Base-by-base conservation (phyloP, 2,113 vertebrate genomes). In the Sula dactylatra region DNA sequence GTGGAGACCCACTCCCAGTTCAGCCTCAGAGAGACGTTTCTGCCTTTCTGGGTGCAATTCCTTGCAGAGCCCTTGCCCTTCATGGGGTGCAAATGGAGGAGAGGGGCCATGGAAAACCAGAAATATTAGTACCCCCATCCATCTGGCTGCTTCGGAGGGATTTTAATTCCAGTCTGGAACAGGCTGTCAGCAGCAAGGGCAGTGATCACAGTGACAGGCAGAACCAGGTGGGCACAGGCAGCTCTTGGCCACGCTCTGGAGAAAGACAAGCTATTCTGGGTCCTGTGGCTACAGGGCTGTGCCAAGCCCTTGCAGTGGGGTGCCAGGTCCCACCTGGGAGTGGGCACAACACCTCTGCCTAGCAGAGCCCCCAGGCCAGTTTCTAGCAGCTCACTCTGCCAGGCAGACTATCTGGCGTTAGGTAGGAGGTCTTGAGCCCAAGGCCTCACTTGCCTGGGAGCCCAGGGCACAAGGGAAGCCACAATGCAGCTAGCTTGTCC, bases 211-310 rank as follows among this genome's bases (percentile, higher is more conserved):
- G 71, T 95, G 97, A 98, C 72, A 42, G 95, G 74, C 97, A 95
- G 97, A 19, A 45, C 81, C 98, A 98, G 97, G 86, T 97, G 98
- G 90, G 17, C 45, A 8, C 66, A 93, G 88, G 87, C 22, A 49
- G 70, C 77, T 16, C 91, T 55, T 71, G 88, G 80, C 78, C 6
- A 2, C 0, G 0, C 86, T 38, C 82, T 9, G 8, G 61, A 82
- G 58, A 82, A 93, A 93, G 58, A 50, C 0, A 21, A 50, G 55
- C 96, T 97, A 50, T 95, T 96, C 89, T 91, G 62, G 65, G 94
- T 55, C 49, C 56, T 42, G 88, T 16, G 34, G 50, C 69, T 64
- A 54, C 50, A 78, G 59, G 22, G 50, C 71, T 65, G 42, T 72
- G 85, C 82, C 0, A 27, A 71, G 70, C 27, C 52, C 54, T n/a